Conservation (phyloP, 2,797 vertebrate species). For the Gadopsis bispinosus region DNA sequence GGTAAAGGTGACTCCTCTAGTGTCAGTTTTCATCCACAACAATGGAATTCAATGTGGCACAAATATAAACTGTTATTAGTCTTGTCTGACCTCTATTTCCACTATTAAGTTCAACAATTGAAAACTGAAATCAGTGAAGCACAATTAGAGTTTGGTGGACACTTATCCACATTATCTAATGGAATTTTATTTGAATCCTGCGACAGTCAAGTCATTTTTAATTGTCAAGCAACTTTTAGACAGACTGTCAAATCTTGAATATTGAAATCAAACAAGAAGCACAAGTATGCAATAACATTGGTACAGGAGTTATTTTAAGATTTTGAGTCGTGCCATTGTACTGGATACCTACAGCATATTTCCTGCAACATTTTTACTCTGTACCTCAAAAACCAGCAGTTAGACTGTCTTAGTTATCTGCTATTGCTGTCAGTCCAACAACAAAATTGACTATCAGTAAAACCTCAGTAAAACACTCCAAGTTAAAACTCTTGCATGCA, state of each 20-base stretch:
- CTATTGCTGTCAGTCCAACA: neutral
- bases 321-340: neutral
- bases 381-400: neutral
- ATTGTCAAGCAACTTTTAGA: neutral
- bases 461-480: neutral
- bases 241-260: neutral
- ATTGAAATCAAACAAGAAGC: neutral
- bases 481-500: neutral
- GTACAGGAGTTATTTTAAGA: neutral
- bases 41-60: conserved; percentile 7
- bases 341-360: neutral
- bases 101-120: neutral
- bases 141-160: neutral
- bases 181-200: neutral
- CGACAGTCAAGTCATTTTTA: neutral
- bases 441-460: neutral
- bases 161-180: neutral
- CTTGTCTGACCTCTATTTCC: neutral
- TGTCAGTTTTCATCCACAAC: conserved; percentile 44
- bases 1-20: conserved; percentile 47
- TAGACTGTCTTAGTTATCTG: neutral
- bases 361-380: neutral
- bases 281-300: neutral
- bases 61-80: conserved; percentile 21
- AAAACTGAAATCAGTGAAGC: conserved; percentile 3